A percentile compares a stretch with the other conserved stretches of the same genome.
Conservation (phyloP, 2,113 vertebrate genomes). For the Stomatorhinus ivindoensis region DNA sequence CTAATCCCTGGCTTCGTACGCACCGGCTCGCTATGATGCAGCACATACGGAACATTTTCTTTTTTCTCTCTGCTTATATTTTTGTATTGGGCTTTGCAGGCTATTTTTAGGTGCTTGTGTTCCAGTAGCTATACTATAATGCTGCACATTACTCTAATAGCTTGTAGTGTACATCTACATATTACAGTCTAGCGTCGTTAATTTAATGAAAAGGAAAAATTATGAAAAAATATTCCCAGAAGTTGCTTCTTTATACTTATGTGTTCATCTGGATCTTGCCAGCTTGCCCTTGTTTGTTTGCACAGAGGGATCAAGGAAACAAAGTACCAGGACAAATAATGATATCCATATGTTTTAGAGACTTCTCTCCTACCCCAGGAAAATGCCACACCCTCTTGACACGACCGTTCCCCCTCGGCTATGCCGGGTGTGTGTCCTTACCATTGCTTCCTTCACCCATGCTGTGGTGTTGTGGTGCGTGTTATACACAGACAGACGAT, state of each 20-base stretch:
- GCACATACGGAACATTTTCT: slow-evolving; percentile 61
- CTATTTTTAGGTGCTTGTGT: slow-evolving; percentile 59
- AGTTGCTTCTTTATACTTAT: slow-evolving; percentile 53
- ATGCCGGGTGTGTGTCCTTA: not conserved
- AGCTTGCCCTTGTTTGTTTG: slow-evolving; percentile 39
- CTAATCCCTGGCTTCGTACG: slow-evolving; percentile 57
- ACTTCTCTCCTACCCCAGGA: not conserved
- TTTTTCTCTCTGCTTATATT: slow-evolving; percentile 29
- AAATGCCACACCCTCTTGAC: not conserved
- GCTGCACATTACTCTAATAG: slow-evolving; percentile 69
- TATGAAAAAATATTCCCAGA: slow-evolving; percentile 35
- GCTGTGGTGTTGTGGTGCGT: not conserved
- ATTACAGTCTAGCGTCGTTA: slow-evolving; percentile 41
- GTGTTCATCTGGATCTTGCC: slow-evolving; percentile 44
- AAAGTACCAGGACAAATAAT: slow-evolving; percentile 69
- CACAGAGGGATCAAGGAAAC: slow-evolving; percentile 49
- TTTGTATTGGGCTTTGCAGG: slow-evolving; percentile 71
- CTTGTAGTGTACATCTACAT: slow-evolving; percentile 46
- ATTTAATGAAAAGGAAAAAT: not conserved
- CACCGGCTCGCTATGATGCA: slow-evolving; percentile 69
- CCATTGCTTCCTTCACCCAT: not conserved
- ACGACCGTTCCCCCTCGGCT: not conserved
- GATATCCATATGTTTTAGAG: slow-evolving; percentile 25
- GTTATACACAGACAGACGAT: not conserved
- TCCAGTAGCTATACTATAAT: slow-evolving; percentile 57